Evolutionary conservation across 2,113 vertebrate genomes (phyloP), one percentile per base, ranked within the genome.

Genomic region (Euleptes europaea): DNA sequence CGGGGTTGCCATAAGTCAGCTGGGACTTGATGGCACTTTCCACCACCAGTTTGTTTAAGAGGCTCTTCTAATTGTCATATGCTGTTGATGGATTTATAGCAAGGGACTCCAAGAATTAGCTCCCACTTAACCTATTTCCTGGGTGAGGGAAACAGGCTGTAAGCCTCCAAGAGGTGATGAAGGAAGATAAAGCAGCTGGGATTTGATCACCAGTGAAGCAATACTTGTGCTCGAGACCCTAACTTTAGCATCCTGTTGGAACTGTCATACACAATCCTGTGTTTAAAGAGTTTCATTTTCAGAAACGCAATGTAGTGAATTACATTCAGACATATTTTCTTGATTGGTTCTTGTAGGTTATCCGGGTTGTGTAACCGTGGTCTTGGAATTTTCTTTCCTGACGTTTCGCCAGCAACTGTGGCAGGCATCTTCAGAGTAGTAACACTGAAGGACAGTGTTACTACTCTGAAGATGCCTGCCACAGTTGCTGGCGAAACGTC

Each of bases 161-260:
- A 57, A 69, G 31, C 2, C 76, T 10, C 66, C 42, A 14, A 71
- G 49, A 76, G 65, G 2, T 74, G 77, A 13, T 67, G 72, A 66
- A 76, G 44, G 31, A 76, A 79, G 73, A 65, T 49, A 78, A 80
- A 72, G 15, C 54, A n/a, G 4, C 35, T 3, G 14, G 42, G n/a
- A 26, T 12, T 47, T 47, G 11, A 8, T 70, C 67, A 21, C 21
- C 51, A 73, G 69, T 1, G 9, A 35, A 5, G 71, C 54, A 42
- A 74, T 42, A 33, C 14, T 49, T 26, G 31, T n/a, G 47, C 63
- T 72, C 0, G 0, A n/a, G 1, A 19, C 69, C 38, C 33, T 78
- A 0, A 47, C 23, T 38, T 70, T 84, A 73, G 40, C 10, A 83
- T n/a, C n/a, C 28, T 5, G 1, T 1, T 42, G 1, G 2, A 0